These are phyloP conservation scores for Drosophila pallidifrons DNA, from an alignment of 1,140 invertebrate species.

Conservation along the genomic window DNA sequence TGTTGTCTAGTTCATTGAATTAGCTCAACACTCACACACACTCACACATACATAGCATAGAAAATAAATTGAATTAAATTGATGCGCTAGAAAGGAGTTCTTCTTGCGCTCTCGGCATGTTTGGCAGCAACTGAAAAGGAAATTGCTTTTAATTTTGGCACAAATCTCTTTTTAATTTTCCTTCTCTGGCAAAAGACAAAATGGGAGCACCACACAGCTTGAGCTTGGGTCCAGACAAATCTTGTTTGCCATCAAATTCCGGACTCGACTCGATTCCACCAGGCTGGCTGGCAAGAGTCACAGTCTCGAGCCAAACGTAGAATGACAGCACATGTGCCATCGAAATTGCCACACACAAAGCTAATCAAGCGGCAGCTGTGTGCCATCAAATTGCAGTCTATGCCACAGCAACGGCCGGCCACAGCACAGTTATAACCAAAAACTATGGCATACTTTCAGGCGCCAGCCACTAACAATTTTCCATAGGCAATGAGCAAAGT, in stretches of 20 bases:
- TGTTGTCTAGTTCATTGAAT: constrained; percentile 78
- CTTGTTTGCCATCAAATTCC: constrained; percentile 34
- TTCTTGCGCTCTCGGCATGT: constrained; percentile 23
- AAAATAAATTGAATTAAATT: constrained; percentile 81
- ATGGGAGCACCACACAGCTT: constrained; percentile 16
- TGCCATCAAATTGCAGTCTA: constrained; percentile 44
- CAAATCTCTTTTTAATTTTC: constrained; percentile 79
- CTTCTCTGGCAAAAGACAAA: constrained; percentile 33
- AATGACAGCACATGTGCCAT: constrained; percentile 68
- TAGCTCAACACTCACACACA: constrained; percentile 38
- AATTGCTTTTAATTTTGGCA: constrained; percentile 79
- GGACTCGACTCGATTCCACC: background rate
- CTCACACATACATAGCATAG: background rate
- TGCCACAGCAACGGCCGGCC: constrained; percentile 14
- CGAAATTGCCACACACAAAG: constrained; percentile 49
- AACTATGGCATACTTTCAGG: constrained; percentile 46
- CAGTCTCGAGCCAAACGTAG: constrained; percentile 38
- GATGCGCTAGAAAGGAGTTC: constrained; percentile 51
- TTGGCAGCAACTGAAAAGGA: constrained; percentile 46
- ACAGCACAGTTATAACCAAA: background rate
- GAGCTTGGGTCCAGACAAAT: constrained; percentile 26
- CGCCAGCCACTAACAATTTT: constrained; percentile 35
- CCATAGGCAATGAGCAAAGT: background rate
- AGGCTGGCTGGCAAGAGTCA: constrained; percentile 6
- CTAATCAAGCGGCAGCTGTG: constrained; percentile 74